Evolutionary conservation across 2,113 vertebrate genomes (phyloP).

Genomic region (Hydrochoerus hydrochaeris): DNA sequence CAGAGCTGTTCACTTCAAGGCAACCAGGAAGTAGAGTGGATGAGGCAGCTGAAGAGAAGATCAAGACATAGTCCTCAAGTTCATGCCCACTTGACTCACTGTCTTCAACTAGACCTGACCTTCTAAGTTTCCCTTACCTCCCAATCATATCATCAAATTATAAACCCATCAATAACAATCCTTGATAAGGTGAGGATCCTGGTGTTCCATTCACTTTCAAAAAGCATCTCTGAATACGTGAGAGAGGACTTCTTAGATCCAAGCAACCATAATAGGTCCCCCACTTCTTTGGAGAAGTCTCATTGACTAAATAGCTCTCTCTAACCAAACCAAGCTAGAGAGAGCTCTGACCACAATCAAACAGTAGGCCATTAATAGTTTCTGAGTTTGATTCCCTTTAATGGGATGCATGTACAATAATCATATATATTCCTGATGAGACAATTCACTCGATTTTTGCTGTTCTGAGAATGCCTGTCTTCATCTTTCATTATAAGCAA

Average conservation of each 20-base stretch:
- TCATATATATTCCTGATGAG: not conserved
- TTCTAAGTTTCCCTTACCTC: not conserved
- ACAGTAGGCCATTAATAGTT: not conserved
- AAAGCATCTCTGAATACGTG: not conserved
- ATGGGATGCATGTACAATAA: not conserved
- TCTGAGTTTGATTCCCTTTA: constrained; percentile 34
- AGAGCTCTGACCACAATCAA: not conserved
- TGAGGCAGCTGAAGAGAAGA: not conserved
- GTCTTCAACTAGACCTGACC: not conserved
- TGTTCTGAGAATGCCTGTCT: not conserved
- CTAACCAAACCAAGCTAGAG: not conserved
- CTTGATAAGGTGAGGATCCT: not conserved
- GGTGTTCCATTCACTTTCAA: not conserved
- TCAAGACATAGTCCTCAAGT: not conserved
- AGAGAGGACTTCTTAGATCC: not conserved
- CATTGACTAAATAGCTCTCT: not conserved
- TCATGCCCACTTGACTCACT: not conserved
- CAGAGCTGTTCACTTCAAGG: not conserved
- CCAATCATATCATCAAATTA: not conserved
- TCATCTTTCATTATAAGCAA: constrained; percentile 5
- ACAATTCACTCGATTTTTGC: not conserved
- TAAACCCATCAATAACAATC: not conserved
- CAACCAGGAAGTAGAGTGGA: not conserved
- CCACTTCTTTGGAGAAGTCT: not conserved
- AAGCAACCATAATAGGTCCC: not conserved